Conservation (phyloP, 2,797 vertebrate species). For the Brotogeris chrysoptera region DNA sequence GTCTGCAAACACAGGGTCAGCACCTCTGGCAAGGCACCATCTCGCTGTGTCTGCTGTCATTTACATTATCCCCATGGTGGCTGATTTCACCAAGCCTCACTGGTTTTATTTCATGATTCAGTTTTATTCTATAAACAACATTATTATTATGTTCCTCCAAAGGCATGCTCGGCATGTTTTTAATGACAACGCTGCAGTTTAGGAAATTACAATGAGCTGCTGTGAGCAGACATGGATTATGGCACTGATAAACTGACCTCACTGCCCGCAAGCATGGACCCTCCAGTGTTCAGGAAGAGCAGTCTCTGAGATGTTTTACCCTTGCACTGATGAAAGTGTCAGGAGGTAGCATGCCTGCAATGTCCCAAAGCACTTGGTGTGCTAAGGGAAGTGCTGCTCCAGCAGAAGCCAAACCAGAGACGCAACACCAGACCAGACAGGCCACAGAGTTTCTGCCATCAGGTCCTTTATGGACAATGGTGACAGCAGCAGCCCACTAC, state of each 20-base stretch:
- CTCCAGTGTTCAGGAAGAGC: background rate
- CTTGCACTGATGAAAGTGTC: background rate
- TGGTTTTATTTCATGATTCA: background rate
- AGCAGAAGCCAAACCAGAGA: background rate
- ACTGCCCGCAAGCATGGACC: rapidly evolving
- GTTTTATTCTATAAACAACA: background rate
- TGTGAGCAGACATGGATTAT: background rate
- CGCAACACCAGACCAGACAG: rapidly evolving
- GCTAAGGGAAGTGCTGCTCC: background rate
- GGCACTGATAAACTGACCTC: background rate
- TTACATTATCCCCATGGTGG: background rate
- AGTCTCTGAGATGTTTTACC: background rate
- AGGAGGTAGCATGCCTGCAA: background rate
- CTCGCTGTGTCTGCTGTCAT: background rate
- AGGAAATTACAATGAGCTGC: background rate
- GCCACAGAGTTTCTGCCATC: background rate
- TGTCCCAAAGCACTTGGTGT: rapidly evolving
- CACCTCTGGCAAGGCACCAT: background rate
- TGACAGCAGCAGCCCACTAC: background rate
- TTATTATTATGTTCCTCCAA: background rate
- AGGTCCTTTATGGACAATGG: background rate
- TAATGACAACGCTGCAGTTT: background rate
- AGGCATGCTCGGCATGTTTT: background rate
- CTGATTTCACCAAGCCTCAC: background rate
- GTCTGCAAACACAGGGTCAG: background rate